These are phyloP conservation scores for Spatula clypeata DNA, from an alignment of 2,797 vertebrate genomes.

Conservation along the genomic window DNA sequence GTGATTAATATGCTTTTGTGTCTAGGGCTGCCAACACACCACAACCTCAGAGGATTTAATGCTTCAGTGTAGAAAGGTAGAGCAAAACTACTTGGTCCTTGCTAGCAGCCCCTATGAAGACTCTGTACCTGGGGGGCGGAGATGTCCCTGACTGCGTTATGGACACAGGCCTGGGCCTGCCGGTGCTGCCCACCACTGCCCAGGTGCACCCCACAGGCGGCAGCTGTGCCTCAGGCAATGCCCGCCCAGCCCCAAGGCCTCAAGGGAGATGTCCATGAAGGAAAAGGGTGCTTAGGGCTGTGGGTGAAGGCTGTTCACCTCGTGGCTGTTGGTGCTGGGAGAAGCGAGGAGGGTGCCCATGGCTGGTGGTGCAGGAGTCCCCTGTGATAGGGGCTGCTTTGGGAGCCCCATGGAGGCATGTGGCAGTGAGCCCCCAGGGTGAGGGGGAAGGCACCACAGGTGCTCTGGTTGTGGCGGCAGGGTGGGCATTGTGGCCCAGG, in stretches of 20 bases:
- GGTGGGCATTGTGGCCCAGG: rapidly evolving
- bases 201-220: no score
- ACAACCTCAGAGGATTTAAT: background rate
- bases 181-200: background rate
- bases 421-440: rapidly evolving
- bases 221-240: no score
- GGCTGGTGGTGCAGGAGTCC: no score
- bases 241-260: no score
- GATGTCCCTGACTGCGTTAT: no score
- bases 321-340: rapidly evolving
- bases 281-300: no score
- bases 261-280: background rate
- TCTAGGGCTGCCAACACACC: background rate
- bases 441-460: rapidly evolving
- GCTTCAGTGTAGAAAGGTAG: background rate
- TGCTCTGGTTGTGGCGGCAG: rapidly evolving
- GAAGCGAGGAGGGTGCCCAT: rapidly evolving
- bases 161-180: rapidly evolving
- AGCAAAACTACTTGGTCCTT: background rate
- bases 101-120: background rate
- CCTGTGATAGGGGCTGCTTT: rapidly evolving
- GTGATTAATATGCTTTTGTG: background rate
- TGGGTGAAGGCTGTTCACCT: no score
- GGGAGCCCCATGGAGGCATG: rapidly evolving
- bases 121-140: background rate